phyloP scores from a whole-genome alignment of 1,140 invertebrate genomes.

The Musca domestica region DNA sequence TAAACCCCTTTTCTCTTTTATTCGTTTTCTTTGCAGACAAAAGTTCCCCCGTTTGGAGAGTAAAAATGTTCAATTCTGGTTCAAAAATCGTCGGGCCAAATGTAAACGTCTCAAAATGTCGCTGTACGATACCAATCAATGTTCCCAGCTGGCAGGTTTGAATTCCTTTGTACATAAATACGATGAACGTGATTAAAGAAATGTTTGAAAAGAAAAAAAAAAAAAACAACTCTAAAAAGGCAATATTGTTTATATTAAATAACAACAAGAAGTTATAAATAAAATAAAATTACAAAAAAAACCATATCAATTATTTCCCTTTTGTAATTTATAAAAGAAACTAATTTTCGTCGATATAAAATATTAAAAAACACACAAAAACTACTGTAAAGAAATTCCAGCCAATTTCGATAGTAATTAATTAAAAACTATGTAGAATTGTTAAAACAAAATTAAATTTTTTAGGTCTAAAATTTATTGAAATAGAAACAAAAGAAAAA shows the following conservation, averaged over 20 bases:
- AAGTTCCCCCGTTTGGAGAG: slow-evolving; percentile 95
- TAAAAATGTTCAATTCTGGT: slow-evolving; percentile 97
- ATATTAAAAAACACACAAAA: too few relatives aligned
- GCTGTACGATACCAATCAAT: slow-evolving; percentile 68
- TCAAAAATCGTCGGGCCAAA: slow-evolving; percentile 94
- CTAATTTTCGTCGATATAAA: background rate
- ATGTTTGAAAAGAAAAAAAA: background rate
- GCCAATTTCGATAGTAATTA: slow-evolving; percentile 9
- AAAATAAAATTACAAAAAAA: background rate
- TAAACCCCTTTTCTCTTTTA: background rate
- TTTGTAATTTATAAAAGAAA: slow-evolving; percentile 13
- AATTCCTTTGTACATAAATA: slow-evolving; percentile 50
- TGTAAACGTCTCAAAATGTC: slow-evolving; percentile 91
- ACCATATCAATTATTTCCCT: slow-evolving; percentile 10
- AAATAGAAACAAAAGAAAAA: background rate
- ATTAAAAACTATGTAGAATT: background rate
- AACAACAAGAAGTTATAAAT: background rate
- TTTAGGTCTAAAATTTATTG: background rate
- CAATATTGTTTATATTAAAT: slow-evolving; percentile 6
- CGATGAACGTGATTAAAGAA: slow-evolving; percentile 45
- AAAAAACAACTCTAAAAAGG: background rate
- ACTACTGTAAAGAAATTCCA: background rate
- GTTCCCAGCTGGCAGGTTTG: slow-evolving; percentile 45
- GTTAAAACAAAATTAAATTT: slow-evolving; percentile 11
- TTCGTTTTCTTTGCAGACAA: slow-evolving; percentile 61